Percentiles rank a stretch among this genome's conserved stretches.
These are phyloP conservation scores for Carassius carassius DNA, from an alignment of 2,113 vertebrate species.

Conservation along the genomic window DNA sequence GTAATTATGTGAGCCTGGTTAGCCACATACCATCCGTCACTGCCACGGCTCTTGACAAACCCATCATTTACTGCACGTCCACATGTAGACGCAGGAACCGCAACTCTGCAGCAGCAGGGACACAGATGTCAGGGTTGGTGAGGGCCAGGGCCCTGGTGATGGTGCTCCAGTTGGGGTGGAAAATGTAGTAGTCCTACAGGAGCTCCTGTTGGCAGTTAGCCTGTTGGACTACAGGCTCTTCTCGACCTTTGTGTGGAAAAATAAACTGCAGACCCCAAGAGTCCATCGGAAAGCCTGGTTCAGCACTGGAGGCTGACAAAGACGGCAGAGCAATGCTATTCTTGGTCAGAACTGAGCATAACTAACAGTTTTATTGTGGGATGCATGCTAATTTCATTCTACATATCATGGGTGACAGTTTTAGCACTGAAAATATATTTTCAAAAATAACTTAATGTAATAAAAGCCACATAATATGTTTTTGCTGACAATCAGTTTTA, in stretches of 20 bases:
- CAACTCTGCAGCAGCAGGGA: slow-evolving; percentile 49
- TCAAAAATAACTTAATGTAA: neutral
- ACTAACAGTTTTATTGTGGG: neutral
- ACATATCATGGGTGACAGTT: slow-evolving; percentile 21
- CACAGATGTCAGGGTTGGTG: slow-evolving; percentile 60
- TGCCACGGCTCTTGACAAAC: slow-evolving; percentile 51
- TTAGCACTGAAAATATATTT: slow-evolving; percentile 12
- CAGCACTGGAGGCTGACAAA: slow-evolving; percentile 43
- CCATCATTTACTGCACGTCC: slow-evolving; percentile 59
- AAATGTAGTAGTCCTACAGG: slow-evolving; percentile 46
- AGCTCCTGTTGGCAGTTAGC: slow-evolving; percentile 52
- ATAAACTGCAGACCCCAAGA: slow-evolving; percentile 41
- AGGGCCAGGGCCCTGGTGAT: slow-evolving; percentile 55
- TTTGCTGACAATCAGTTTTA: neutral
- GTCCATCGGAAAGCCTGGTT: slow-evolving; percentile 46
- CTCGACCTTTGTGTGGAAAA: slow-evolving; percentile 47
- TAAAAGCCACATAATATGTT: neutral
- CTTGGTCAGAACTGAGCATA: slow-evolving; percentile 32
- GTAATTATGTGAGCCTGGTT: slow-evolving; percentile 57
- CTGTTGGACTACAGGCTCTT: slow-evolving; percentile 50
- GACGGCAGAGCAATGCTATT: slow-evolving; percentile 36
- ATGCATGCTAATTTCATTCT: neutral
- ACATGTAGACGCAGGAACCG: slow-evolving; percentile 46
- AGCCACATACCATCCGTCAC: slow-evolving; percentile 59
- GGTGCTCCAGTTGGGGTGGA: slow-evolving; percentile 47